Conservation (phyloP, 2,888 invertebrate species). For the Mayetiola destructor region DNA sequence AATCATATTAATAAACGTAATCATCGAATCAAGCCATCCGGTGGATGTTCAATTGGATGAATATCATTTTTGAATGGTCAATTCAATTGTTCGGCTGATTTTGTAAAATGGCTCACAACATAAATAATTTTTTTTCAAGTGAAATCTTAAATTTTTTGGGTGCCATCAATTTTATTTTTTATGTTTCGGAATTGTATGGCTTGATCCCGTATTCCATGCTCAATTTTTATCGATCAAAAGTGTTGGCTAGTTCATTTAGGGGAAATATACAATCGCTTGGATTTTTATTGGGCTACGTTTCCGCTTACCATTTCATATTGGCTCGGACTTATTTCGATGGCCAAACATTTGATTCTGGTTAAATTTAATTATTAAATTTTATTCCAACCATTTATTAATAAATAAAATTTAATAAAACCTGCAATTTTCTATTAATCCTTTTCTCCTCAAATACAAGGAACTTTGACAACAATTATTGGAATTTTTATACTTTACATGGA, state of each 20-base stretch:
- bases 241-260: background rate
- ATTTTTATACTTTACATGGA: constrained; percentile 33
- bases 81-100: background rate
- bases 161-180: constrained; percentile 21
- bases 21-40: background rate
- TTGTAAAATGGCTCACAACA: background rate
- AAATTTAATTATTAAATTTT: background rate
- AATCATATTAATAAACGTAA: constrained; percentile 1
- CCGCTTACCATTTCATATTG: background rate
- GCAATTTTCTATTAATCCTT: background rate
- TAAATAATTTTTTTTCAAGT: no score
- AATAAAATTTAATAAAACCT: background rate
- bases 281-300: background rate
- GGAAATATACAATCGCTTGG: background rate
- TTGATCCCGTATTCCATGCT: constrained; percentile 28
- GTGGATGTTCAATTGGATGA: background rate
- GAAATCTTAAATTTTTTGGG: background rate
- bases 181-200: constrained; percentile 30
- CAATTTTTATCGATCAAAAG: constrained; percentile 21
- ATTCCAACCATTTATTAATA: background rate
- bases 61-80: background rate
- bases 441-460: constrained; percentile 24
- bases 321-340: background rate
- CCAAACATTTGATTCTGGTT: background rate
- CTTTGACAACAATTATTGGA: constrained; percentile 33